Percentiles rank a stretch among this genome's conserved stretches.
phyloP scores from a whole-genome alignment of 2,888 invertebrate genomes.

The Melanostoma mellinum region DNA sequence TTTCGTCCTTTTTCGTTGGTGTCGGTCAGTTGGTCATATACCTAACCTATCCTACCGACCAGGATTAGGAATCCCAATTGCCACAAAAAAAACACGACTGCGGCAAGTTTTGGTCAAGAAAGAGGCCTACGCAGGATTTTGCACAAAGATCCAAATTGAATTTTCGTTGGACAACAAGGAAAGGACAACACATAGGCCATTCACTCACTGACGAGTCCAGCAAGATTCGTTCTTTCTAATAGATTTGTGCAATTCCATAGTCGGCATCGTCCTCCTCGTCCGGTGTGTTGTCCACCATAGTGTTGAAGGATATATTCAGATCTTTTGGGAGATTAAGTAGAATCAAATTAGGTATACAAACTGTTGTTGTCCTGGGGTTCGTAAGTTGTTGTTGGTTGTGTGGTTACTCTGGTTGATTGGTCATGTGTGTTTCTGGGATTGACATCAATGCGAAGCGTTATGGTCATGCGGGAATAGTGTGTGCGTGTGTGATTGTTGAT shows the following conservation, averaged over 20 bases:
- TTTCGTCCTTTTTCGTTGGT: constrained; percentile 29
- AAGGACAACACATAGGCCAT: constrained; percentile 11
- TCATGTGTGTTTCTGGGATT: constrained; percentile 53
- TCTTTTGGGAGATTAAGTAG: constrained; percentile 68
- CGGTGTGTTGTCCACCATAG: background rate
- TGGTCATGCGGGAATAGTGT: constrained; percentile 21
- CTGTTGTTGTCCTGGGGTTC: constrained; percentile 63
- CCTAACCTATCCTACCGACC: background rate
- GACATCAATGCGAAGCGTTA: constrained; percentile 43
- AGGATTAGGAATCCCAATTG: too few species aligned
- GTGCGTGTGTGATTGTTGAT: constrained; percentile 56
- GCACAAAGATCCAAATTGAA: constrained; percentile 68
- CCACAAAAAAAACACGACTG: constrained; percentile 43
- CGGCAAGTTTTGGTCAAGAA: constrained; percentile 61
- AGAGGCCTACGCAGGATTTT: constrained; percentile 65
- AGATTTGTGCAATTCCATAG: constrained; percentile 64
- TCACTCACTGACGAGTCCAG: constrained; percentile 7
- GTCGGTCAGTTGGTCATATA: constrained; percentile 53
- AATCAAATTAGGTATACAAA: constrained; percentile 70
- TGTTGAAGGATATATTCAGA: constrained; percentile 61
- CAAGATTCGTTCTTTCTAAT: constrained; percentile 50
- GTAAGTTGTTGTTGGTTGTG: constrained; percentile 43
- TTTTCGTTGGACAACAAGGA: constrained; percentile 52
- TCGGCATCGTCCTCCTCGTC: constrained; percentile 4
- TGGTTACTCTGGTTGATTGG: constrained; percentile 37